Evolutionary conservation across 2,797 vertebrate genomes (phyloP).

Genomic region (Gallinago solitaria): DNA sequence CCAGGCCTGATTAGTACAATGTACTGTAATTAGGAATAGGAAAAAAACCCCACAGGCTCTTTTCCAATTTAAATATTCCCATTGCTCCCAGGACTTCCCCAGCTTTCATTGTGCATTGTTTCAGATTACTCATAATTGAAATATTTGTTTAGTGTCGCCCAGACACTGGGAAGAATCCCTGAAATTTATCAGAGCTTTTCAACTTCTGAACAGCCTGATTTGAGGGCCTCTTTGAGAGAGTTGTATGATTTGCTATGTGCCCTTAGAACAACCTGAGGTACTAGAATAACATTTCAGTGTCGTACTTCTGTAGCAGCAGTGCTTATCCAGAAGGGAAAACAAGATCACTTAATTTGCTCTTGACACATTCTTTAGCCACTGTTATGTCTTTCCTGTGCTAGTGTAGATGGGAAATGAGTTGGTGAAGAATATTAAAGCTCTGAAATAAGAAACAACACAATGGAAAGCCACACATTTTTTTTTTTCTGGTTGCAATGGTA

Average conservation of each 20-base stretch:
- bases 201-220: neutral
- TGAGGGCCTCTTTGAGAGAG: neutral
- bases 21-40: slow-evolving; percentile 9
- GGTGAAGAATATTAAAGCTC: neutral
- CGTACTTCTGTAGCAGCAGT: neutral
- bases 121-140: slow-evolving; percentile 18
- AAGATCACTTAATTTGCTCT: neutral
- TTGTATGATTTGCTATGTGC: neutral
- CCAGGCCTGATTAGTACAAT: slow-evolving; percentile 15
- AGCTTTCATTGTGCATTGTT: slow-evolving; percentile 34
- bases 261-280: neutral
- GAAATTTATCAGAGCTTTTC: neutral
- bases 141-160: neutral
- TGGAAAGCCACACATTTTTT: neutral
- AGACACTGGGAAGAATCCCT: neutral
- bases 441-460: neutral
- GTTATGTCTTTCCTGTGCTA: neutral
- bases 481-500: neutral
- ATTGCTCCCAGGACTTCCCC: neutral
- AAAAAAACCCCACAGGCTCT: neutral
- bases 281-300: neutral
- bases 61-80: slow-evolving; percentile 31
- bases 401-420: neutral
- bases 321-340: neutral
- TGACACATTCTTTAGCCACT: neutral